phyloP scores from a whole-genome alignment of 1,140 invertebrate genomes.

The Bilobella aurantiaca region DNA sequence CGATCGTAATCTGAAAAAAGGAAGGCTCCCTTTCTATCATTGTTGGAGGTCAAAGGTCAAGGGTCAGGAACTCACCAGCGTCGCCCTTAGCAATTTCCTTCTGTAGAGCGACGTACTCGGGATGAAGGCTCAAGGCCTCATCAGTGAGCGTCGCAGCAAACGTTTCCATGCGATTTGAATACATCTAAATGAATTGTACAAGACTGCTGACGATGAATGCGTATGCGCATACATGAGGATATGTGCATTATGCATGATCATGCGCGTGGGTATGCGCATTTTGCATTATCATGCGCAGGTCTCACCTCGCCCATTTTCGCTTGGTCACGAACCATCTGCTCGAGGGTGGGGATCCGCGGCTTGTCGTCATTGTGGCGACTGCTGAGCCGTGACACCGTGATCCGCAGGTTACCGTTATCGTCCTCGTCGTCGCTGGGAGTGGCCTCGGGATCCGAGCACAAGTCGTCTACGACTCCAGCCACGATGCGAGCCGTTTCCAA shows the following conservation, averaged over 20 bases:
- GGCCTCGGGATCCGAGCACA: conserved; percentile 14
- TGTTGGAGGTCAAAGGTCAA: too few species aligned
- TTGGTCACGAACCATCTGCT: not conserved
- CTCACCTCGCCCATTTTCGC: conserved; percentile 5
- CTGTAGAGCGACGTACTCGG: conserved; percentile 16
- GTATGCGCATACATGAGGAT: too few species aligned
- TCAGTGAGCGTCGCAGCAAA: conserved; percentile 19
- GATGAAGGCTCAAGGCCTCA: not conserved
- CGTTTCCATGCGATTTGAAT: conserved; percentile 12
- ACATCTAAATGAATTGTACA: conserved; percentile 12
- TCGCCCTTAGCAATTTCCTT: conserved; percentile 13
- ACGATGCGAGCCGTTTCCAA: conserved; percentile 18
- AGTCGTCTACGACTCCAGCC: conserved; percentile 21
- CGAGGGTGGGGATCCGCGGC: not conserved
- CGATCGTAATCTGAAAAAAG: too few species aligned
- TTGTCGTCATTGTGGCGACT: not conserved
- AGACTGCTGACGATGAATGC: too few species aligned
- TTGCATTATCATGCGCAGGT: not conserved
- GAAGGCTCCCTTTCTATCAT: too few species aligned
- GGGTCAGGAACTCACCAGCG: too few species aligned
- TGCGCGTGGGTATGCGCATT: not conserved
- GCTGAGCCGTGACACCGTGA: not conserved
- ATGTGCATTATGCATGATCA: too few species aligned
- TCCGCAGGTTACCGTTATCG: conserved; percentile 7
- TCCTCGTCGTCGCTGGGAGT: too few species aligned